Percentiles rank a stretch among this genome's conserved stretches.
Evolutionary conservation across 2,113 vertebrate species (phyloP).

Genomic region (Channa maculata): DNA sequence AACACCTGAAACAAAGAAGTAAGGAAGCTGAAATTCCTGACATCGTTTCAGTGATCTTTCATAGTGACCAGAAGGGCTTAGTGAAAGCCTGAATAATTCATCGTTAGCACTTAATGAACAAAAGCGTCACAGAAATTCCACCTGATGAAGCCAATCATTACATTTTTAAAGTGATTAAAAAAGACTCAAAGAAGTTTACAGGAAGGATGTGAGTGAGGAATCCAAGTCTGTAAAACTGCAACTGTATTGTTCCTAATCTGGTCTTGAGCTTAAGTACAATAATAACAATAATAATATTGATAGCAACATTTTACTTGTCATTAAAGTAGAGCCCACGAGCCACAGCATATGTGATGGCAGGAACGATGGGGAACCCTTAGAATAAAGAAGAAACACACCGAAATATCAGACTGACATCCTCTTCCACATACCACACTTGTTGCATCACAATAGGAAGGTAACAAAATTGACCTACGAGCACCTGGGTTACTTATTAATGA

Average conservation of each 20-base stretch:
- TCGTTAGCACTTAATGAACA: neutral
- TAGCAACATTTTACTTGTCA: slow-evolving; percentile 77
- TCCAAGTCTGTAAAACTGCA: no score
- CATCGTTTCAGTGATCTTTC: neutral
- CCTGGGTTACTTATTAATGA: no score
- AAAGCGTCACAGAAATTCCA: neutral
- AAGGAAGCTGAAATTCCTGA: neutral
- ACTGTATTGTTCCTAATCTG: neutral
- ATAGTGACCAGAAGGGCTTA: neutral
- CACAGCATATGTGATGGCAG: slow-evolving; percentile 78
- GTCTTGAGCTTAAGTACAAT: neutral
- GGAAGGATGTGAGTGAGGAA: neutral
- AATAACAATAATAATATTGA: neutral
- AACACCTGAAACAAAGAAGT: slow-evolving; percentile 86
- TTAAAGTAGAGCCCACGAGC: slow-evolving; percentile 77
- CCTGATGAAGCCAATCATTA: slow-evolving; percentile 19
- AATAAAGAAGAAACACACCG: slow-evolving; percentile 14
- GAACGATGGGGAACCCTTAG: slow-evolving; percentile 83
- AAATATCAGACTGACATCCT: neutral
- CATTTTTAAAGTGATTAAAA: slow-evolving; percentile 2
- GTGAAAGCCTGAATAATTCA: slow-evolving; percentile 2
- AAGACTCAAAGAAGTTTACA: neutral
- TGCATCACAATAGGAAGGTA: no score
- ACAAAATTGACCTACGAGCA: no score
- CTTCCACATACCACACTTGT: no score